Evolutionary conservation across 1,140 invertebrate species (phyloP).

Genomic region (Drosophila subobscura): DNA sequence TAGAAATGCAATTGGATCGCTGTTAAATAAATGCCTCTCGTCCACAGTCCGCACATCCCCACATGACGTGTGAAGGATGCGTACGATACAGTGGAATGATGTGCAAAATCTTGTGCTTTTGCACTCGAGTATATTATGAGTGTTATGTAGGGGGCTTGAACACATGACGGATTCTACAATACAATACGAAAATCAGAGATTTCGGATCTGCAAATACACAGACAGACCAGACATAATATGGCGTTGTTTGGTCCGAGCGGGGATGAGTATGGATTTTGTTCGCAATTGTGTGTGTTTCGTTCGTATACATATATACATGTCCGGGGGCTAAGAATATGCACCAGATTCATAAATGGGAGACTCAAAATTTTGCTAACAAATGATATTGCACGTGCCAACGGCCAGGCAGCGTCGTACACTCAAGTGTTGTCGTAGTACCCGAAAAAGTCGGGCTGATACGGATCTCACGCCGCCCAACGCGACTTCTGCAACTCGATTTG

Average conservation of each 20-base stretch:
- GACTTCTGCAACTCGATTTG: constrained; percentile 95
- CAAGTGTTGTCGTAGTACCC: constrained; percentile 28
- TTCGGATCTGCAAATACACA: constrained; percentile 3
- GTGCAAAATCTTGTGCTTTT: neutral
- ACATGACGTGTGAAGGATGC: too few species aligned
- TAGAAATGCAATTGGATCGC: constrained; percentile 8
- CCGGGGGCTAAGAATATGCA: neutral
- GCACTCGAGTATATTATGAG: too few species aligned
- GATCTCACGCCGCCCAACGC: constrained; percentile 85
- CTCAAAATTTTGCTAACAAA: too few species aligned
- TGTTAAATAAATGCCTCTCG: constrained; percentile 28
- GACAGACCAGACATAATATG: constrained; percentile 20
- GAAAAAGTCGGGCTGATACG: constrained; percentile 27
- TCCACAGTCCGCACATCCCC: too few species aligned
- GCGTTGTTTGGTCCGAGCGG: constrained; percentile 22
- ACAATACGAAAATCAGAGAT: constrained; percentile 9
- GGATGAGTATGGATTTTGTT: neutral
- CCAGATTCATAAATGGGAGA: too few species aligned
- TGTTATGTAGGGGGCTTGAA: too few species aligned
- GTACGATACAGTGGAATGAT: neutral
- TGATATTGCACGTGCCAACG: too few species aligned
- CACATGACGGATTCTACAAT: neutral
- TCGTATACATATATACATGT: constrained; percentile 12
- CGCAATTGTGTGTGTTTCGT: neutral
- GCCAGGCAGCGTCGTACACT: neutral